These are phyloP conservation scores for Cotesia vestalis DNA, from an alignment of 1,140 invertebrate species.

Conservation along the genomic window DNA sequence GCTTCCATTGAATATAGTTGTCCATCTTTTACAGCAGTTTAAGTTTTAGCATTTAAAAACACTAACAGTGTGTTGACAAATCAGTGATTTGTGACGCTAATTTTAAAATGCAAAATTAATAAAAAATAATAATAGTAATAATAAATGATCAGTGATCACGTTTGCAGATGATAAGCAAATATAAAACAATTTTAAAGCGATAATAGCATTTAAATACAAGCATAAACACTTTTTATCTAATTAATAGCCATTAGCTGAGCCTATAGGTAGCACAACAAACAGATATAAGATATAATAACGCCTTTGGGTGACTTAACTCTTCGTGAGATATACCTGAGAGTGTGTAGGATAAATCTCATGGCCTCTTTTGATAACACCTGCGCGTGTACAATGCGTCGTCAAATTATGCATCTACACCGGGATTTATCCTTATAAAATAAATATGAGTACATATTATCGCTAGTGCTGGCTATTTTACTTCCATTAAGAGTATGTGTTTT, in stretches of 20 bases:
- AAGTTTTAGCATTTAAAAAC: background rate
- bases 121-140: background rate
- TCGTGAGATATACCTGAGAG: constrained; percentile 20
- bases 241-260: constrained; percentile 56
- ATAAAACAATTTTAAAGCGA: constrained; percentile 44
- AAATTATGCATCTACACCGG: constrained; percentile 8
- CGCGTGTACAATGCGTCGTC: constrained; percentile 26
- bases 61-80: background rate
- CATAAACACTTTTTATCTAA: constrained; percentile 49
- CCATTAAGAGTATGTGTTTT: too few species aligned
- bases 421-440: background rate
- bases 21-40: too few species aligned
- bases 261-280: constrained; percentile 27
- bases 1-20: too few species aligned
- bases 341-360: constrained; percentile 36
- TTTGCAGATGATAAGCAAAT: background rate
- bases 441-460: background rate
- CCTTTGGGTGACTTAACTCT: constrained; percentile 21
- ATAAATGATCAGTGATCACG: background rate
- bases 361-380: constrained; percentile 43
- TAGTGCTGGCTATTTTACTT: too few species aligned
- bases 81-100: background rate
- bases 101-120: background rate
- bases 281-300: constrained; percentile 11
- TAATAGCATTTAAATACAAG: constrained; percentile 48